phyloP scores from a whole-genome alignment of 1,140 invertebrate species.

The Probaryconus sp. region DNA sequence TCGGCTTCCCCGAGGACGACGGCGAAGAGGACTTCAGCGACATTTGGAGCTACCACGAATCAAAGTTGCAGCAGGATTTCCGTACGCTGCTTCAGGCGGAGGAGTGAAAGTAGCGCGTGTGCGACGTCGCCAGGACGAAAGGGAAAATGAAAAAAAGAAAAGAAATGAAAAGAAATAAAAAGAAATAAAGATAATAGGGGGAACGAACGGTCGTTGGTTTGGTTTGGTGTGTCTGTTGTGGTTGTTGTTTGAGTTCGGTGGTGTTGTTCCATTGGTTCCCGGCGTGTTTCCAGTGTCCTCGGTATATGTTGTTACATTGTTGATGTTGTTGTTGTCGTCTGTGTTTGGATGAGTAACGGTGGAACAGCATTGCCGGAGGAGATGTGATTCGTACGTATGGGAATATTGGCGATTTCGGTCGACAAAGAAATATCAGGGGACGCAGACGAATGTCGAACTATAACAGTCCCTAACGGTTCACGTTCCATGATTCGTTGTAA shows the following conservation, averaged over 20 bases:
- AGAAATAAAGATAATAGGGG: background rate
- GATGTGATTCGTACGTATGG: constrained; percentile 17
- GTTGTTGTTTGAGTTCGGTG: background rate
- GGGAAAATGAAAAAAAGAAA: too few relatives aligned
- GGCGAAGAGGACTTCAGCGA: constrained; percentile 69
- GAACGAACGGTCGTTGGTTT: background rate
- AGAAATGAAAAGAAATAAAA: too few relatives aligned
- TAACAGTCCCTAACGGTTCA: constrained; percentile 44
- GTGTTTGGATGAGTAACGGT: constrained; percentile 6
- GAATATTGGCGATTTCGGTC: constrained; percentile 32
- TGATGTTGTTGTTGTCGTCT: constrained; percentile 13
- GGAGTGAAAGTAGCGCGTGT: constrained; percentile 63
- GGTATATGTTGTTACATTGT: constrained; percentile 9
- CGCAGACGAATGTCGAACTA: constrained; percentile 37
- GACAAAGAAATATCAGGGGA: constrained; percentile 35
- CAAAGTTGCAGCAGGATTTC: constrained; percentile 75
- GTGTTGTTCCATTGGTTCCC: constrained; percentile 7
- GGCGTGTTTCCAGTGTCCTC: background rate
- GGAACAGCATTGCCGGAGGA: constrained; percentile 10
- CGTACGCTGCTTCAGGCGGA: constrained; percentile 74
- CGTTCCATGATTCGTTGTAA: constrained; percentile 42
- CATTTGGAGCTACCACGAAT: constrained; percentile 77
- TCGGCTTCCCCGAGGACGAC: constrained; percentile 51
- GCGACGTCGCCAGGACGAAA: background rate
- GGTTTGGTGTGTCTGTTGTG: constrained; percentile 1